A percentile compares a stretch with the other conserved stretches of the same genome.
Conservation (phyloP, 2,888 invertebrate species). For the Argynnis bischoffii region DNA sequence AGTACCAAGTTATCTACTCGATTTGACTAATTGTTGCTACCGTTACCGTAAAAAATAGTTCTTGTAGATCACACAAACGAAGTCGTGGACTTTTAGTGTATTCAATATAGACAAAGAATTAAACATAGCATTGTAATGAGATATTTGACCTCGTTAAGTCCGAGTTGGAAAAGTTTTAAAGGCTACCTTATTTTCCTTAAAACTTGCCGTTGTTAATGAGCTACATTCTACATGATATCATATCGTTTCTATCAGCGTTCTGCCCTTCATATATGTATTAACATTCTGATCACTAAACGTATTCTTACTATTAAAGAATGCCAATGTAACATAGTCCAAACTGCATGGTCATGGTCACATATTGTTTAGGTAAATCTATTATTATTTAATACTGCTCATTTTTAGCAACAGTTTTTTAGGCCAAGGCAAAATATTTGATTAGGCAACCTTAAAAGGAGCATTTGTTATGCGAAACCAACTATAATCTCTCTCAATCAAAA, state of each 20-base stretch:
- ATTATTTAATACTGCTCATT: background rate
- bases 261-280: background rate
- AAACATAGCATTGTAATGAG: slow-evolving; percentile 12
- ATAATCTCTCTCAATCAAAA: no score
- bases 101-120: slow-evolving; percentile 9
- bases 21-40: background rate
- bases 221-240: slow-evolving; percentile 11
- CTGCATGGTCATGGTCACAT: background rate
- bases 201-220: slow-evolving; percentile 3
- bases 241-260: background rate
- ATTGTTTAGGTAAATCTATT: background rate
- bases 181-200: slow-evolving; percentile 23
- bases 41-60: background rate
- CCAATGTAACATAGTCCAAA: background rate
- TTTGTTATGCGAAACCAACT: background rate
- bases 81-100: background rate
- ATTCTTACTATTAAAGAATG: background rate
- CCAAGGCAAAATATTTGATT: background rate
- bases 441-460: background rate
- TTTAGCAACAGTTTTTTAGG: background rate
- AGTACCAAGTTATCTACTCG: no score
- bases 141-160: slow-evolving; percentile 1
- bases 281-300: background rate
- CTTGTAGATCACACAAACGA: background rate
- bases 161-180: slow-evolving; percentile 18